Conservation (phyloP, 2,113 vertebrate genomes). For the Platysternon megacephalum region DNA sequence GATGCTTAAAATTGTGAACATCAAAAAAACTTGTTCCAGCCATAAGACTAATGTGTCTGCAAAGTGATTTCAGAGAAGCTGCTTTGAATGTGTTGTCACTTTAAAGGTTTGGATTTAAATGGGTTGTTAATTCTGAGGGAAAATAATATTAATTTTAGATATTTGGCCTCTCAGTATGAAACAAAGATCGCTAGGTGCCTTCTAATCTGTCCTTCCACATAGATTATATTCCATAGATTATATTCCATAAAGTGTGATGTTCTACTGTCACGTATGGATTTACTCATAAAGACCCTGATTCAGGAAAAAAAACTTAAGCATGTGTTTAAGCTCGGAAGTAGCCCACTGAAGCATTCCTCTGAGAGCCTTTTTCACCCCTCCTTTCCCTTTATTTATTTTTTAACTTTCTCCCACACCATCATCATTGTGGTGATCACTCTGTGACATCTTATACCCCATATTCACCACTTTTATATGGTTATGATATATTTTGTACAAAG, state of each 20-base stretch:
- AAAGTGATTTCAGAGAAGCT: neutral
- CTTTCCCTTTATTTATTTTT: too few relatives aligned
- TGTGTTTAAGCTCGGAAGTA: neutral
- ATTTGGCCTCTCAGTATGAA: neutral
- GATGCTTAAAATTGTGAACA: neutral
- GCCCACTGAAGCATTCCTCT: conserved; percentile 1
- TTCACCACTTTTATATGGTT: too few relatives aligned
- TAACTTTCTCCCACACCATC: too few relatives aligned
- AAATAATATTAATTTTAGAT: neutral
- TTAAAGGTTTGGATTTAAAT: neutral
- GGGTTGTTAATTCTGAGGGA: neutral
- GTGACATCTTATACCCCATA: too few relatives aligned
- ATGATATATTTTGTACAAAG: too few relatives aligned
- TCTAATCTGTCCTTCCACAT: neutral
- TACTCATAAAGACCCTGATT: neutral
- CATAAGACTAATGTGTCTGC: neutral
- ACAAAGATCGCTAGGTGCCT: neutral
- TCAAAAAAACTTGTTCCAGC: neutral
- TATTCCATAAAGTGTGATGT: neutral
- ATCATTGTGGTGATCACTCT: too few relatives aligned
- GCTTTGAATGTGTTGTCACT: neutral
- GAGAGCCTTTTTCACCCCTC: neutral
- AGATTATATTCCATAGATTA: neutral
- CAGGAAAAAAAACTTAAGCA: neutral
- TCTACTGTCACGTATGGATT: neutral